Evolutionary conservation across 2,888 invertebrate species (phyloP).

Genomic region (Andrena flavipes): DNA sequence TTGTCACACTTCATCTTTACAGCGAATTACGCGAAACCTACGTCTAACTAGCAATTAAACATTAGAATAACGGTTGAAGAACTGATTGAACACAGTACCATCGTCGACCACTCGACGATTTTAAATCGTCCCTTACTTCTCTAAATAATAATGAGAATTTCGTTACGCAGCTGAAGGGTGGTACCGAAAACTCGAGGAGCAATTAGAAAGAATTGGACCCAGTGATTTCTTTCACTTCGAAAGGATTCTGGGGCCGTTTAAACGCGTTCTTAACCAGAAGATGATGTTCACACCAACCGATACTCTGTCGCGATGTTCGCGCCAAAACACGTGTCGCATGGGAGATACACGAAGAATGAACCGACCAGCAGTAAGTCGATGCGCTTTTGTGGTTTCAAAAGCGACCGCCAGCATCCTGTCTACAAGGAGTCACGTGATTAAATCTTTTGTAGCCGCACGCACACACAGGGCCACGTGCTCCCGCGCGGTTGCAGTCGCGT

Average conservation of each 20-base stretch:
- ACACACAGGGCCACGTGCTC: background rate
- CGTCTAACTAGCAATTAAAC: background rate
- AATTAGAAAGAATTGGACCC: background rate
- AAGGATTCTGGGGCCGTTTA: background rate
- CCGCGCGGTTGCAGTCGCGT: background rate
- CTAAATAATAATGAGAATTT: background rate
- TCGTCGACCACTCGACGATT: background rate
- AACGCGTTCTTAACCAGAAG: background rate
- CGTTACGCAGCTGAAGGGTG: background rate
- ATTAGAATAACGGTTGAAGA: background rate
- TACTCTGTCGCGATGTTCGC: background rate
- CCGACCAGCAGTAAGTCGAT: constrained; percentile 48
- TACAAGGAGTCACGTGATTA: constrained; percentile 59
- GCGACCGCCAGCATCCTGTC: constrained; percentile 62
- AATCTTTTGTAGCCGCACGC: constrained; percentile 24
- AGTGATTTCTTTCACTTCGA: constrained; percentile 9
- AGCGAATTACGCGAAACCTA: background rate
- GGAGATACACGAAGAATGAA: constrained; percentile 56
- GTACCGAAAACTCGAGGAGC: background rate
- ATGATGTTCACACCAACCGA: background rate
- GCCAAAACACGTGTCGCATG: constrained; percentile 38
- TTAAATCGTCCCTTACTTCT: background rate
- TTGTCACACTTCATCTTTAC: background rate
- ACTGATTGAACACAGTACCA: background rate
- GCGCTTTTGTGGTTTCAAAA: constrained; percentile 64